phyloP scores from a whole-genome alignment of 1,140 invertebrate species.

The Manduca sexta region DNA sequence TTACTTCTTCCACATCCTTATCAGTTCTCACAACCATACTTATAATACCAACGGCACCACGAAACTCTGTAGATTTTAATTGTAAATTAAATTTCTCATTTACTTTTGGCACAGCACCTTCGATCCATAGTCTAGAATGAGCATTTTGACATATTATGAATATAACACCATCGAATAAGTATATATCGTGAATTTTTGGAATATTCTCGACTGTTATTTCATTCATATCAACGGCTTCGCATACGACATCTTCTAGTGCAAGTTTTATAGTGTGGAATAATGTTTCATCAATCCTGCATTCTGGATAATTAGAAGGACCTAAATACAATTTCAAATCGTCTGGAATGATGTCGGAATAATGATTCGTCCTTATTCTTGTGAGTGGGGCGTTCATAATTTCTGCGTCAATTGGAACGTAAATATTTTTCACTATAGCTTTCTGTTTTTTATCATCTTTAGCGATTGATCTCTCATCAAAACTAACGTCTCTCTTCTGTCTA shows the following conservation, averaged over 20 bases:
- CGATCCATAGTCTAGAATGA: slow-evolving; percentile 39
- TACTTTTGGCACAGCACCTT: slow-evolving; percentile 24
- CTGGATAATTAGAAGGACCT: slow-evolving; percentile 52
- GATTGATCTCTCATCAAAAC: slow-evolving; percentile 31
- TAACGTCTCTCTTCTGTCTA: slow-evolving; percentile 44
- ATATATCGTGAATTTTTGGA: slow-evolving; percentile 54
- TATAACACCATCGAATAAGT: slow-evolving; percentile 59
- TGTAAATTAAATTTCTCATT: slow-evolving; percentile 30
- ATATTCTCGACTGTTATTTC: slow-evolving; percentile 17
- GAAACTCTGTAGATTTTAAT: slow-evolving; percentile 51
- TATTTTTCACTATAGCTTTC: slow-evolving; percentile 34
- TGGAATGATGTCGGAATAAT: slow-evolving; percentile 49
- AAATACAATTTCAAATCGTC: slow-evolving; percentile 61
- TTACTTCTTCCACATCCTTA: slow-evolving; percentile 39
- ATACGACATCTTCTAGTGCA: slow-evolving; percentile 39
- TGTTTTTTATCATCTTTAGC: slow-evolving; percentile 28
- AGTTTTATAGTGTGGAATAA: slow-evolving; percentile 43
- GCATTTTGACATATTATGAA: slow-evolving; percentile 53
- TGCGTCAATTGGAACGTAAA: slow-evolving; percentile 43
- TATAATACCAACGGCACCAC: slow-evolving; percentile 56
- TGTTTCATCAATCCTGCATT: slow-evolving; percentile 39
- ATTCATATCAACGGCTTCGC: slow-evolving; percentile 22
- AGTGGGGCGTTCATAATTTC: slow-evolving; percentile 38
- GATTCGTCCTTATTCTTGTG: slow-evolving; percentile 40
- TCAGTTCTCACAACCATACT: slow-evolving; percentile 45